Conservation (phyloP, 2,113 vertebrate species). For the Tragulus kanchil region DNA sequence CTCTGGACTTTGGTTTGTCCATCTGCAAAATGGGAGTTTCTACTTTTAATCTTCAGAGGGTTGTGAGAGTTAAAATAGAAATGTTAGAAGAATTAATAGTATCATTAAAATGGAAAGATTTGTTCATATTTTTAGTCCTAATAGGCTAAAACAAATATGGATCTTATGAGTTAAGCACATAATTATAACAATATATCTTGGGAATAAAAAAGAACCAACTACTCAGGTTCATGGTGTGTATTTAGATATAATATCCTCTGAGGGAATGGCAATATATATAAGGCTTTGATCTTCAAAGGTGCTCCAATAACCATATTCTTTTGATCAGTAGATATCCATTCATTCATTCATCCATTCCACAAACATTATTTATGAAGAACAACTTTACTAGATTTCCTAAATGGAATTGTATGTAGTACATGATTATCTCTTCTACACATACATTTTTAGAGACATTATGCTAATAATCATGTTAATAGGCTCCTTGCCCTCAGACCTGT, state of each 20-base stretch:
- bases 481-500: neutral
- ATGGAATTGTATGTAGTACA: neutral
- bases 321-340: neutral
- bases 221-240: neutral
- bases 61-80: neutral
- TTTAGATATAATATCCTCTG: neutral
- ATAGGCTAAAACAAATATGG: constrained; percentile 21
- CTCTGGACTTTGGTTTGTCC: neutral
- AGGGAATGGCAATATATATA: neutral
- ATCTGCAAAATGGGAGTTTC: neutral
- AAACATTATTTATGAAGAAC: neutral
- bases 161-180: constrained; percentile 30
- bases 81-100: neutral
- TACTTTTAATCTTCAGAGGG: neutral
- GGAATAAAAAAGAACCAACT: neutral
- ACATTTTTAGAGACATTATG: neutral
- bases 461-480: neutral
- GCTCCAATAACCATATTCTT: neutral
- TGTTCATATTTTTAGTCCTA: neutral
- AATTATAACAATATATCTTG: constrained; percentile 14
- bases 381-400: neutral
- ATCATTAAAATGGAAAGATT: constrained; percentile 40
- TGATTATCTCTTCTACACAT: neutral
- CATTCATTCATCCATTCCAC: constrained; percentile 11
- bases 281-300: neutral